Evolutionary conservation across 92 coral and sea anemone genomes (phyloP).

Genomic region (Palythoa heliodiscus): DNA sequence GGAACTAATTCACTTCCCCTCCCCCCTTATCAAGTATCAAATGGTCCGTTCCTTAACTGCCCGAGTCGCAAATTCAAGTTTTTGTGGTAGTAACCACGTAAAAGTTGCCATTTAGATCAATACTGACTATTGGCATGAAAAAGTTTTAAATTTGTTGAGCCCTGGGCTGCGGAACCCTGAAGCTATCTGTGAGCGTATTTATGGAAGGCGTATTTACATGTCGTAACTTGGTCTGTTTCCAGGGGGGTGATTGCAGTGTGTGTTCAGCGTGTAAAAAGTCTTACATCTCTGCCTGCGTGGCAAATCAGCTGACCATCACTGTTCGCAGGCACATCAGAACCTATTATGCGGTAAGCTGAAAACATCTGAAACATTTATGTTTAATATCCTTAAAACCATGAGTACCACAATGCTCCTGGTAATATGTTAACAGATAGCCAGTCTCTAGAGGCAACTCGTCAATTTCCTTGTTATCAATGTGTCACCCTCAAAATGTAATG

Average conservation of each 20-base stretch:
- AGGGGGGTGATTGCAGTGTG: slow-evolving; percentile 21
- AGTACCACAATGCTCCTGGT: too few relatives aligned
- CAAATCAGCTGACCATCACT: slow-evolving; percentile 83
- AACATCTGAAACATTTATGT: too few relatives aligned
- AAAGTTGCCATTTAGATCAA: too few relatives aligned
- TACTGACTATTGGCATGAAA: too few relatives aligned
- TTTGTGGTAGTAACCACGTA: too few relatives aligned
- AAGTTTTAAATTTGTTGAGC: too few relatives aligned
- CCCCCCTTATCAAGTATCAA: too few relatives aligned
- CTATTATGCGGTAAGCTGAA: slow-evolving; percentile 80
- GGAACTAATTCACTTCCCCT: too few relatives aligned
- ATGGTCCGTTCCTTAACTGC: too few relatives aligned
- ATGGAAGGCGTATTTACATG: not conserved
- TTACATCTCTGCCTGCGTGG: slow-evolving; percentile 68
- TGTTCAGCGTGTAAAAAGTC: slow-evolving; percentile 68
- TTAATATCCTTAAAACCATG: too few relatives aligned
- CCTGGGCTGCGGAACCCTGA: not conserved
- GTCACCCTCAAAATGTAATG: not conserved
- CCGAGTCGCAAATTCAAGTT: too few relatives aligned
- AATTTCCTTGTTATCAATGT: not conserved
- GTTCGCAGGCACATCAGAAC: slow-evolving; percentile 86
- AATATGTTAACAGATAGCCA: too few relatives aligned
- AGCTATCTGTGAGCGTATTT: not conserved
- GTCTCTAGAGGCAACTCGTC: not conserved
- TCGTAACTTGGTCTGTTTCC: not conserved